These are phyloP conservation scores for Oedothorax gibbosus DNA, from an alignment of 1,140 invertebrate species.

Conservation along the genomic window DNA sequence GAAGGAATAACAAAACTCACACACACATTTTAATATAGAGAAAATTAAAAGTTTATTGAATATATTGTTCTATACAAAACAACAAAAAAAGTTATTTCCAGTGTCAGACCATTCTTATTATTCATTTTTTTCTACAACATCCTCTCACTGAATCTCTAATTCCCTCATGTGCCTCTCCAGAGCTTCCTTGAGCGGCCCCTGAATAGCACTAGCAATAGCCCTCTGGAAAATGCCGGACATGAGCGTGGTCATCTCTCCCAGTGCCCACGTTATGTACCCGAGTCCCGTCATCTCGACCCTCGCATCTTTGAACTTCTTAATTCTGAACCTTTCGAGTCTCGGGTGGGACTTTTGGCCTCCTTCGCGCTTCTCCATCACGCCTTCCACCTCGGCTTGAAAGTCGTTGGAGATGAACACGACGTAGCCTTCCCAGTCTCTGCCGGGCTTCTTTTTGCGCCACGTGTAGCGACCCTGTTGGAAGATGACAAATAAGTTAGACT, in stretches of 20 bases:
- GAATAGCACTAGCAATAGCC: constrained; percentile 22
- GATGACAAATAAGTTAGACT: not conserved
- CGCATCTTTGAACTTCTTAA: constrained; percentile 23
- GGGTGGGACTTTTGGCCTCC: constrained; percentile 5
- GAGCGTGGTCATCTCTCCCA: constrained; percentile 44
- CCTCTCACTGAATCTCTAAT: constrained; percentile 14
- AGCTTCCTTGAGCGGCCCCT: constrained; percentile 29
- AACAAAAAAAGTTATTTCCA: no score
- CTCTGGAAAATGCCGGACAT: constrained; percentile 44
- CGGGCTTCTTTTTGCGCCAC: not conserved
- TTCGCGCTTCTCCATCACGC: not conserved
- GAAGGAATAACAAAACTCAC: no score
- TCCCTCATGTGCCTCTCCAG: constrained; percentile 24
- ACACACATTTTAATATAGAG: no score
- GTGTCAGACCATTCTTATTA: no score
- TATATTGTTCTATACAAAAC: no score
- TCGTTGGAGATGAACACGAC: constrained; percentile 39
- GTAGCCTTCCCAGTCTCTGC: constrained; percentile 3
- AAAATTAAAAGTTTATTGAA: no score
- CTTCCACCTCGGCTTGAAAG: constrained; percentile 5
- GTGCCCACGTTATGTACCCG: constrained; percentile 37
- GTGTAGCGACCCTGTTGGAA: constrained; percentile 43
- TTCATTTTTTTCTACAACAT: not conserved
- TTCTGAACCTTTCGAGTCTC: not conserved
- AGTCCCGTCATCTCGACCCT: constrained; percentile 41